Evolutionary conservation across 2,113 vertebrate genomes (phyloP).

Genomic region (Ivindomyrus marchei): DNA sequence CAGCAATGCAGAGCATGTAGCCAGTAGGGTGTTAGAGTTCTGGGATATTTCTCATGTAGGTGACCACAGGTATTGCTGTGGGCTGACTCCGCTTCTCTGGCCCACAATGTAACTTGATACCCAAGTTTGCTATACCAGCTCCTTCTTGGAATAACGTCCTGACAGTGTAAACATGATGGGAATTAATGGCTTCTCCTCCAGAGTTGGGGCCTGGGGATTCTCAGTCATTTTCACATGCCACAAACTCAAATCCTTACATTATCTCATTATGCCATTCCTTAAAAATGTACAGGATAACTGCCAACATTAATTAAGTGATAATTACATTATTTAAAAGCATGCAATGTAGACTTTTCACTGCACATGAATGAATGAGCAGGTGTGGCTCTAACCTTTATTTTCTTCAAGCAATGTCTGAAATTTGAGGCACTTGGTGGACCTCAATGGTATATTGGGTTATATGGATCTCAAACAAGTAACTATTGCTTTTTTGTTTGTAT

Average conservation of each 20-base stretch:
- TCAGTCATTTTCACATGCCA: background rate
- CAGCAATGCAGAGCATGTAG: constrained; percentile 18
- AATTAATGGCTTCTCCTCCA: constrained; percentile 14
- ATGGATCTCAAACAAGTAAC: background rate
- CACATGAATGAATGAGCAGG: background rate
- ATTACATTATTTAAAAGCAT: background rate
- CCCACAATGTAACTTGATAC: constrained; percentile 26
- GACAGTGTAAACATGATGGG: constrained; percentile 28
- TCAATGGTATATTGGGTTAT: background rate
- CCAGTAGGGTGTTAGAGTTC: constrained; percentile 19
- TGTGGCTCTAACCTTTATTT: background rate
- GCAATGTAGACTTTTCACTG: background rate
- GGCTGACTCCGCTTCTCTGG: constrained; percentile 18
- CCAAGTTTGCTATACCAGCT: constrained; percentile 34
- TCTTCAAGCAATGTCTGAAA: background rate
- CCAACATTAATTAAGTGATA: background rate
- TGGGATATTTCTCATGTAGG: constrained; percentile 28
- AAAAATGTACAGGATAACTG: background rate
- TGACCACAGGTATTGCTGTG: constrained; percentile 26
- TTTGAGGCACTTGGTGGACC: background rate
- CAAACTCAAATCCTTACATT: background rate
- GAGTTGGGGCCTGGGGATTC: background rate
- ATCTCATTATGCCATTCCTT: background rate
- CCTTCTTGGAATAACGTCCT: constrained; percentile 31
- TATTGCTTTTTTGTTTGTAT: background rate